Conservation (phyloP, 2,797 vertebrate genomes). For the Gymnothorax reevesii region DNA sequence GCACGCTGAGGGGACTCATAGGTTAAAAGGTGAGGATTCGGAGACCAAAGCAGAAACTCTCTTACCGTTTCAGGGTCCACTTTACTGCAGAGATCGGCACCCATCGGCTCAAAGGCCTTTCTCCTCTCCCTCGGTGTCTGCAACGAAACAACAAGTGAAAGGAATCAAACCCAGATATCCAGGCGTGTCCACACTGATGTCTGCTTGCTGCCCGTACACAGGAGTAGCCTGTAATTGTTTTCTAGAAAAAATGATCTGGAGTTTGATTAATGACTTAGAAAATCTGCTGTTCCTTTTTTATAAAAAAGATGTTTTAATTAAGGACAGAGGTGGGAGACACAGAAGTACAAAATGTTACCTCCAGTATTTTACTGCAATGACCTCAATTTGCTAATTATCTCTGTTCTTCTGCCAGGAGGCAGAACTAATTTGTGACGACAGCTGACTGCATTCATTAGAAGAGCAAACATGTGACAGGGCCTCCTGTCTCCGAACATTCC, state of each 20-base stretch:
- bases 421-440: no score
- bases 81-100: slow-evolving; percentile 51
- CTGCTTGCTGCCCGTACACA: background rate
- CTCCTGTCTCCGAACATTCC: no score
- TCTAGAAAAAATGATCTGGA: background rate
- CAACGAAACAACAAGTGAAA: slow-evolving; percentile 17
- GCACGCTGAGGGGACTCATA: no score
- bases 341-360: no score
- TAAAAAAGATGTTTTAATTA: background rate
- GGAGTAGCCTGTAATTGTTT: background rate
- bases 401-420: no score
- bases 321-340: background rate
- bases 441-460: no score
- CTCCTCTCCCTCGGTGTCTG: slow-evolving; percentile 49
- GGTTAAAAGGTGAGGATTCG: no score
- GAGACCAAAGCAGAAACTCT: background rate
- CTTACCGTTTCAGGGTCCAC: slow-evolving; percentile 49
- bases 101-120: slow-evolving; percentile 37
- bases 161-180: background rate
- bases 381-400: no score
- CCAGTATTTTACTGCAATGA: no score
- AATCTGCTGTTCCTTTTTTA: background rate
- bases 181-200: background rate
- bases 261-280: background rate
- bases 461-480: no score